Evolutionary conservation across 2,888 invertebrate species (phyloP), one percentile per base, ranked within the genome.

Genomic region (Melieria crassipennis): DNA sequence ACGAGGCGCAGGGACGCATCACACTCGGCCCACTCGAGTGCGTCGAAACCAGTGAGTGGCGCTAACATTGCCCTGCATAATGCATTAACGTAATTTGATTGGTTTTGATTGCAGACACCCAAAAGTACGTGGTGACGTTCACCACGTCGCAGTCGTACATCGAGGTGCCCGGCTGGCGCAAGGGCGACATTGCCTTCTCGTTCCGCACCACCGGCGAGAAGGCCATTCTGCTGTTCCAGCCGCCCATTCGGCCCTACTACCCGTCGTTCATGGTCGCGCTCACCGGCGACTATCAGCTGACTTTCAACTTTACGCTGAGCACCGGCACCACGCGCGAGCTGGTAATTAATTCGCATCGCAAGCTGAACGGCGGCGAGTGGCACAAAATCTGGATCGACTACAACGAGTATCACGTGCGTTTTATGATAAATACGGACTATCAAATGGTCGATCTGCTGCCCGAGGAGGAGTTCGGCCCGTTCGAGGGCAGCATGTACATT

Each of bases 361-460:
- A 93, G 83, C 88, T 98, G 63, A 97, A 96, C 84, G 94, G 94
- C 65, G 97, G 97, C 1, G 95, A 96, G 84, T 98, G 97, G 98
- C 97, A 98, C 86, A 95, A 96, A 87, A 92, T 97, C 76, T 95
- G 95, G 94, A 95, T 98, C 74, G 97, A 97, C 88, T 96, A 96
- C 84, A 96, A 97, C 87, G 93, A 94, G 84, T 94, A 96, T 86
- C 97, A 97, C 85, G 95, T 97, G 50, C 88, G 96, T 75, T 95
- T 97, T 83, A 96, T 96, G 93, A 92, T 97, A 77, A 97, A 97
- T 83, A 94, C 94, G 50, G 94, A 96, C 82, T 93, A 92, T 81
- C 92, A 93, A 88, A 95, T 96, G 94, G 91, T 95, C 42, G 93
- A 95, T 86, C 87, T 96, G 70, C 87, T 93, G 77, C 90, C 93